phyloP scores from a whole-genome alignment of 2,113 vertebrate genomes.

The zebrafish (Danio rerio) region GRCz12tu NC_133182.1:41278501-41279000 shows the following conservation, averaged over 20 bases:
- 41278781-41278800: slow-evolving; percentile 80
- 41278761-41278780: slow-evolving; percentile 77
- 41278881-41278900: not conserved
- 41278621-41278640: slow-evolving; percentile 84
- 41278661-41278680: slow-evolving; percentile 87
- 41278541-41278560: not conserved
- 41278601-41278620: slow-evolving; percentile 78
- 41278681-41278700: slow-evolving; percentile 74
- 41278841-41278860: slow-evolving; percentile 79
- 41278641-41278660: slow-evolving; percentile 76
- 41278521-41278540: not conserved
- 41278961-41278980: not conserved
- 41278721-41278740: slow-evolving; percentile 71
- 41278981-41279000: not conserved
- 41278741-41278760: slow-evolving; percentile 71
- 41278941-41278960: not conserved
- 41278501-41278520: not conserved
- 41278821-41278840: slow-evolving; percentile 81
- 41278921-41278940: not conserved
- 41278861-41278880: not conserved
- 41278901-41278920: not conserved
- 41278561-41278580: slow-evolving; percentile 77
- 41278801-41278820: slow-evolving; percentile 72
- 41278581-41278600: slow-evolving; percentile 81
- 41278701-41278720: slow-evolving; percentile 69